Conservation (phyloP, 2,888 invertebrate species). For the Meta bourneti region DNA sequence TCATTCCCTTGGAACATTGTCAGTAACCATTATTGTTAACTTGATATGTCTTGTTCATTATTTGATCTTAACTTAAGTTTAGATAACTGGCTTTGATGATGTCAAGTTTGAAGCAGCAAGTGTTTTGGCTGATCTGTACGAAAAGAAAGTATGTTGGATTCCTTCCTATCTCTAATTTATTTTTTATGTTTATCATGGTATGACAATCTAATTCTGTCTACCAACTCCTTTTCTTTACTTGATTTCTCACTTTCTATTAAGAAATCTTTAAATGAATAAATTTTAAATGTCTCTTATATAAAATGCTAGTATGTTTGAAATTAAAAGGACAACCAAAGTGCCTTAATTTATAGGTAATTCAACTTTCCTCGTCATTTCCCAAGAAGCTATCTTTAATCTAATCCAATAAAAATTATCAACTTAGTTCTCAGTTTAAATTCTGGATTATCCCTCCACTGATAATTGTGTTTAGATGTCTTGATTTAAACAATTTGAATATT, state of each 20-base stretch:
- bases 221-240: background rate
- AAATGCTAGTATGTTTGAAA: background rate
- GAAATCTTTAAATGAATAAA: background rate
- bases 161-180: background rate
- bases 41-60: no score
- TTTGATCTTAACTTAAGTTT: slow-evolving; percentile 19
- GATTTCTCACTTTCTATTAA: background rate
- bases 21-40: no score
- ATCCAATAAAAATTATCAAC: no score
- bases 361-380: background rate
- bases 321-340: background rate
- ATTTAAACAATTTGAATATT: no score
- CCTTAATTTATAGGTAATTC: background rate
- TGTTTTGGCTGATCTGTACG: slow-evolving; percentile 93
- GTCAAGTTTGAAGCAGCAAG: slow-evolving; percentile 98
- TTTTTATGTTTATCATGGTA: background rate
- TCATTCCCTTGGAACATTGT: no score
- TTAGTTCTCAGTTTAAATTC: no score
- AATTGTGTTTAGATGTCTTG: no score
- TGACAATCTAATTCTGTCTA: background rate
- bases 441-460: no score
- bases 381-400: no score
- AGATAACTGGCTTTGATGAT: slow-evolving; percentile 87
- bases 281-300: background rate
- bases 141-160: slow-evolving; percentile 86